Evolutionary conservation across 2,888 invertebrate species (phyloP).

Genomic region (Melinaea marsaeus): DNA sequence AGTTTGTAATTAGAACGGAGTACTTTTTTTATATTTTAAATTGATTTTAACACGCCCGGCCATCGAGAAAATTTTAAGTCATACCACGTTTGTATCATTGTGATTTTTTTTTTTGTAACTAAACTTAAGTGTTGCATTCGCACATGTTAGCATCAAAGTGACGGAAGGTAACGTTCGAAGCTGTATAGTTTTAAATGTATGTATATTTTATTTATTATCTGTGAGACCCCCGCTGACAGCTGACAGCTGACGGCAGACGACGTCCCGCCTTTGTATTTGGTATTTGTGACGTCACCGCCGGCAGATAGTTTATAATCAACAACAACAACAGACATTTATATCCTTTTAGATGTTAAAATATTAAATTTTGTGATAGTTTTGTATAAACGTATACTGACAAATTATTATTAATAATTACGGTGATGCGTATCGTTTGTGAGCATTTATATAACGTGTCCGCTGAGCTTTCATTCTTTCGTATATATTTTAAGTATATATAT

Average conservation of each 20-base stretch:
- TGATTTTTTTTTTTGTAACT: not conserved
- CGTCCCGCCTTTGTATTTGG: slow-evolving; percentile 18
- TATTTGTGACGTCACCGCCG: slow-evolving; percentile 51
- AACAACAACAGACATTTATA: slow-evolving; percentile 40
- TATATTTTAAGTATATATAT: slow-evolving; percentile 50
- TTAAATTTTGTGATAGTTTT: slow-evolving; percentile 30
- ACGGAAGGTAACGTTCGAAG: slow-evolving; percentile 3
- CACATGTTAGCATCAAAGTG: slow-evolving; percentile 7
- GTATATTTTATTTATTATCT: slow-evolving; percentile 11
- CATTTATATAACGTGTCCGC: slow-evolving; percentile 60
- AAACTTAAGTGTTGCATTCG: slow-evolving; percentile 11
- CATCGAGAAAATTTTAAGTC: slow-evolving; percentile 12
- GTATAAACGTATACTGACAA: slow-evolving; percentile 29
- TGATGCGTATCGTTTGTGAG: slow-evolving; percentile 46
- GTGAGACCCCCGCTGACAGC: slow-evolving; percentile 12
- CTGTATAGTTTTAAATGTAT: slow-evolving; percentile 7
- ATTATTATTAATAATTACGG: slow-evolving; percentile 20
- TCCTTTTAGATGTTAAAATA: slow-evolving; percentile 25
- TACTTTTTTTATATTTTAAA: slow-evolving; percentile 34
- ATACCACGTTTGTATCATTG: slow-evolving; percentile 11
- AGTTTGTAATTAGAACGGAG: slow-evolving; percentile 32
- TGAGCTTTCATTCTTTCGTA: slow-evolving; percentile 42
- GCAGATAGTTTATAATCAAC: slow-evolving; percentile 41
- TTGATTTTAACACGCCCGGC: slow-evolving; percentile 30
- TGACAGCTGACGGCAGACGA: slow-evolving; percentile 12